These are phyloP conservation scores for Ceratitis capitata DNA, from an alignment of 1,140 invertebrate genomes.

Conservation along the genomic window DNA sequence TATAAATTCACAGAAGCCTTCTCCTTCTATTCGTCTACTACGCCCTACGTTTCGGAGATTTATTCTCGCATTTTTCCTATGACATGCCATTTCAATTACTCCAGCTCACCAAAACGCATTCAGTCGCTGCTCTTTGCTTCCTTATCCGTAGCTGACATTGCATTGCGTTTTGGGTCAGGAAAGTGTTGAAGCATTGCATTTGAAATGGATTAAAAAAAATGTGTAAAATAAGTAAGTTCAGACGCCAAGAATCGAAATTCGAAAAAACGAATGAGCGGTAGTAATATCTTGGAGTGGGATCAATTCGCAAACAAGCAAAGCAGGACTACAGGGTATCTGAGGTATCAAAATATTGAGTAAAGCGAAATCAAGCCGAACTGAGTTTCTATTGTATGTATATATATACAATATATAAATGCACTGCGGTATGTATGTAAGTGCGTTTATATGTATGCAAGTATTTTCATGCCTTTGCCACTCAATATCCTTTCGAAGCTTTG, in stretches of 20 bases:
- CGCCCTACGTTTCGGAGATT: not conserved
- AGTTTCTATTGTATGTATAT: no score
- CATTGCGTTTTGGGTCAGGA: not conserved
- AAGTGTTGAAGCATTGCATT: slow-evolving; percentile 5
- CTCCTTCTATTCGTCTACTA: not conserved
- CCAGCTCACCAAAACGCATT: not conserved
- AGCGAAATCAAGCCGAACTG: no score
- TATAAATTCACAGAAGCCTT: not conserved
- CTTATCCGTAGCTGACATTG: not conserved
- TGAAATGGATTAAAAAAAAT: slow-evolving; percentile 2
- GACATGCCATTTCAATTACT: not conserved
- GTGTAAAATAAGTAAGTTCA: not conserved
- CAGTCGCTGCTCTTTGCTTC: no score
- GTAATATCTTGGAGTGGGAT: not conserved
- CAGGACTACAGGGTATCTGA: not conserved
- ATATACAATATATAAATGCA: no score
- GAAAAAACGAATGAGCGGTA: not conserved
- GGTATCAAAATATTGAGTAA: no score
- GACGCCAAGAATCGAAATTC: not conserved
- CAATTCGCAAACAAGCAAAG: not conserved
- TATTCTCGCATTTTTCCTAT: slow-evolving; percentile 1
- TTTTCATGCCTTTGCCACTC: not conserved
- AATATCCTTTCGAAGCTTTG: not conserved
- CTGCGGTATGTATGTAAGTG: no score
- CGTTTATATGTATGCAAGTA: no score